Evolutionary conservation across 2,113 vertebrate genomes (phyloP), one percentile per base, ranked within the genome.

Genomic region (Rhegmatorhina hoffmannsi): DNA sequence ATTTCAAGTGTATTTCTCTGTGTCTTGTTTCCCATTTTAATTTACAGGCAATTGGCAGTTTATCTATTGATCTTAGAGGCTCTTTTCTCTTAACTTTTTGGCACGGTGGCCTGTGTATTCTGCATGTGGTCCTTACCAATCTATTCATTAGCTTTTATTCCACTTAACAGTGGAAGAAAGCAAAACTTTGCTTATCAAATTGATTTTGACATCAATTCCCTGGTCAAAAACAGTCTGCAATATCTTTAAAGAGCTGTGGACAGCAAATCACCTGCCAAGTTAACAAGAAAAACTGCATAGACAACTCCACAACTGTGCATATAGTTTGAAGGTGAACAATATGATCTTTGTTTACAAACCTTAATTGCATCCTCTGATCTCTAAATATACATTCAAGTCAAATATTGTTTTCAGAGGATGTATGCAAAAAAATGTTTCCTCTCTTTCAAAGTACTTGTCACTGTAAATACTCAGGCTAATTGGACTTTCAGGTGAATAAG

Each of bases 121-220:
- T 94, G 33, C 9, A 11, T 46, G 56, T 70, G 28, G 18, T 67
- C 26, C 18, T 17, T 52, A 78, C 17, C 23, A 44, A 17, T 25
- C 53, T 89, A 2, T 85, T 92, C 63, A 43, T 94, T 90, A 84
- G 17, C 47, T 78, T 6, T 78, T 89, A n/a, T n/a, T n/a, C n/a
- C n/a, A 52, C 43, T 76, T 86, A 83, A 16, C n/a, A 3, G 15
- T 64, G 31, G 24, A 78, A 72, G 44, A 72, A 91, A 33, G 33
- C 63, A 34, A 73, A 94, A 49, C 47, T 74, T 88, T 53, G 25
- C 72, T 70, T 92, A 49, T 72, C 52, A 75, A 81, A 88, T 90
- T 95, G 92, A 81, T 90, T 94, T 94, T 89, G 77, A 79, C 72
- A 81, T 88, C 10, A 93, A 68, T 86, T 96, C 73, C 52, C 83